Conservation (phyloP, 2,797 vertebrate species). For the Luscinia luscinia region DNA sequence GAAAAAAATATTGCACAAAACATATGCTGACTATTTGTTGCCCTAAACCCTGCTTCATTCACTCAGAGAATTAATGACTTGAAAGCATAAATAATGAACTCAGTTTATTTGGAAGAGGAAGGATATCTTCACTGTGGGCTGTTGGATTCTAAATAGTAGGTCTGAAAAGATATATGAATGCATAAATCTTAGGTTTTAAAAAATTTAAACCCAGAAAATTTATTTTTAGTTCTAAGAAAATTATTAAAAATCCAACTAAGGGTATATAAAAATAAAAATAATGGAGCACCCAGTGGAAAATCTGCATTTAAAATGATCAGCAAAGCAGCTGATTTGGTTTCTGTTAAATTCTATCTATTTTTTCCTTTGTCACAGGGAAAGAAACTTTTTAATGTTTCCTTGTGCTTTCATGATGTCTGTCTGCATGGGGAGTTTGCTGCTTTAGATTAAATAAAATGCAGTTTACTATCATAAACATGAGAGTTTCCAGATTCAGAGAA, state of each 20-base stretch:
- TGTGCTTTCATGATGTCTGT: not conserved
- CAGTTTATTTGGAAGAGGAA: not conserved
- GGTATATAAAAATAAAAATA: not conserved
- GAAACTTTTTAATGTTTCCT: not conserved
- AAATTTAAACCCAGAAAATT: not conserved
- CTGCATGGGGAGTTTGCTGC: not conserved
- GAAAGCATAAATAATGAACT: not conserved
- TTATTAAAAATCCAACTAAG: not conserved
- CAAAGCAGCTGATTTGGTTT: not conserved
- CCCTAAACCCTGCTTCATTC: not conserved
- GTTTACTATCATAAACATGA: not conserved
- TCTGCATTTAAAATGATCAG: not conserved
- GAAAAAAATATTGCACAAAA: not conserved
- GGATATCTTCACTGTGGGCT: not conserved
- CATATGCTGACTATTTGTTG: conserved; percentile 14
- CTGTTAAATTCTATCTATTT: not conserved
- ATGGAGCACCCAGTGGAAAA: not conserved
- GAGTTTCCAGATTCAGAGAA: not conserved
- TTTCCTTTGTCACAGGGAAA: not conserved
- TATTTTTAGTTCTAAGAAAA: not conserved
- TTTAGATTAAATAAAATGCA: not conserved
- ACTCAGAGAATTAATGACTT: not conserved
- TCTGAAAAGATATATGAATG: conserved; percentile 7
- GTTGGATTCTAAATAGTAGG: not conserved
- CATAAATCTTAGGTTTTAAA: not conserved